phyloP scores from a whole-genome alignment of 2,797 vertebrate species.

The Netta rufina region DNA sequence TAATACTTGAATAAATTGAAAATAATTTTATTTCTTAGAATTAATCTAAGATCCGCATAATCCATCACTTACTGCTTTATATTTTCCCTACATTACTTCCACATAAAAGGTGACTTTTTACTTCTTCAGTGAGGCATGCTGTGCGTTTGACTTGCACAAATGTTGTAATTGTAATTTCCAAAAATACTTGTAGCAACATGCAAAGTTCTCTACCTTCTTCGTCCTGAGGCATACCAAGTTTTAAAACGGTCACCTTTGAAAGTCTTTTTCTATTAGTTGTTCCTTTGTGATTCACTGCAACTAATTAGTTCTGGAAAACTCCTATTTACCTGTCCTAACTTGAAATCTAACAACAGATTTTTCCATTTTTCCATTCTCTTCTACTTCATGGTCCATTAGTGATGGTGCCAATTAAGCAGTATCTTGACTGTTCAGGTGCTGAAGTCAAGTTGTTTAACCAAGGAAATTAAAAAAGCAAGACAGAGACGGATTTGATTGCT shows the following conservation, averaged over 20 bases:
- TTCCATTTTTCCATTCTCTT: fast-evolving
- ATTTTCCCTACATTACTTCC: not conserved
- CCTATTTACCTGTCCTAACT: not conserved
- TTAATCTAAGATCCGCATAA: not conserved
- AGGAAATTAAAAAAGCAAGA: not conserved
- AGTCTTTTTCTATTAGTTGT: not conserved
- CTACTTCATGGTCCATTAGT: not conserved
- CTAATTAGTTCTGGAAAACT: not conserved
- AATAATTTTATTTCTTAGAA: not conserved
- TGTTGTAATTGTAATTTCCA: not conserved
- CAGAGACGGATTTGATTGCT: constrained; percentile 7
- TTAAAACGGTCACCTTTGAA: not conserved
- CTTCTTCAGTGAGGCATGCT: not conserved
- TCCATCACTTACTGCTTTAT: not conserved
- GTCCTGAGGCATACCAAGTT: not conserved
- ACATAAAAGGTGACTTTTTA: not conserved
- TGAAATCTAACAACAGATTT: not conserved
- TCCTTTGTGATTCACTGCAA: not conserved
- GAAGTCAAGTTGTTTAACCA: not conserved
- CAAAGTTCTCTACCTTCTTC: not conserved
- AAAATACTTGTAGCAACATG: not conserved
- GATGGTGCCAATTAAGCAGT: not conserved
- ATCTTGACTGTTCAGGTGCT: not conserved
- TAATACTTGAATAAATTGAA: not conserved
- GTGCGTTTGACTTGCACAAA: not conserved